Conservation (phyloP, 2,797 vertebrate genomes). For the Rhabdomys pumilio region DNA sequence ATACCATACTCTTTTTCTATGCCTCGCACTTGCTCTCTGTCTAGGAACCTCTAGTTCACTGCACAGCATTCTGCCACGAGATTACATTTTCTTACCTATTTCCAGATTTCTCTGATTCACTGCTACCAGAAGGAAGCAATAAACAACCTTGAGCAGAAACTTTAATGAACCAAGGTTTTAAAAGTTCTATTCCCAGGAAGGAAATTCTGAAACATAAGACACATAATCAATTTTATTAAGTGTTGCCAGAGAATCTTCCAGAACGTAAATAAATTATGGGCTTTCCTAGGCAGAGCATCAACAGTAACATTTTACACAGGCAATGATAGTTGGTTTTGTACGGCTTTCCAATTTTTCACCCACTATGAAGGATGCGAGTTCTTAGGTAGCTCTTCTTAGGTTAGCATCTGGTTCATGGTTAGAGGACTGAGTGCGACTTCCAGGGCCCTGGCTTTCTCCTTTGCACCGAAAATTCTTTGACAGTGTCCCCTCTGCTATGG, state of each 20-base stretch:
- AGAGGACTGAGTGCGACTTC: neutral
- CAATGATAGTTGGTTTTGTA: neutral
- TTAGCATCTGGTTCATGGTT: neutral
- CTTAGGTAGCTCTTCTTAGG: conserved; percentile 18
- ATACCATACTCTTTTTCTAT: neutral
- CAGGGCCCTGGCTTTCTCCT: neutral
- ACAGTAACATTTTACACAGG: neutral
- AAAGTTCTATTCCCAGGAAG: neutral
- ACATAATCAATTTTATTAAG: conserved; percentile 30
- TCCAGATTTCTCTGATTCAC: neutral
- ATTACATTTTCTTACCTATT: neutral
- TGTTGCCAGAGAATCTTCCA: conserved; percentile 11
- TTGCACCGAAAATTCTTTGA: neutral
- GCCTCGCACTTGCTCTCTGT: neutral
- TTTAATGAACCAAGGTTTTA: neutral
- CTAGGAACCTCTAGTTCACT: neutral
- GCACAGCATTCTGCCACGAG: neutral
- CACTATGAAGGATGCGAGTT: neutral
- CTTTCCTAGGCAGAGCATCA: neutral
- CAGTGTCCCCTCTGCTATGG: neutral
- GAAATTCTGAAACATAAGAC: conserved; percentile 52
- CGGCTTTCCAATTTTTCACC: conserved; percentile 22
- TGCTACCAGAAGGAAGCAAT: neutral
- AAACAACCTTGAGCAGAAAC: conserved; percentile 23
- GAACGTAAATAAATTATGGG: neutral